Evolutionary conservation across 2,797 vertebrate genomes (phyloP), one percentile per base, ranked within the genome.

Genomic region (Dendrocincla tyrannina): DNA sequence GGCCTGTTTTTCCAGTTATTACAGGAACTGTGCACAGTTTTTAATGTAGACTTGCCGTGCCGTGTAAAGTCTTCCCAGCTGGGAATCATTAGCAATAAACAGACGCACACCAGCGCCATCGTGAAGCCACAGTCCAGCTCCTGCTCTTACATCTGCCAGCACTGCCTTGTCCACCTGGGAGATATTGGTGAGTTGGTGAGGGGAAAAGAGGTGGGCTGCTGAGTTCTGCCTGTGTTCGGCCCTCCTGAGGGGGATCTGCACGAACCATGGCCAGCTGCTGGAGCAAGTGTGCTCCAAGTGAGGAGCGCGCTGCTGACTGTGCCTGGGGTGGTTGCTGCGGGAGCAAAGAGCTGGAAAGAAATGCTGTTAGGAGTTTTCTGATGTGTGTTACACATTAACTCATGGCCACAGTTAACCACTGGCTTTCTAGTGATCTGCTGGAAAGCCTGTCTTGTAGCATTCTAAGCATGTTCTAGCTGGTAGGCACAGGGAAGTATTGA

Each of bases 71-170:
- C 99, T 44, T 99, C 99, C 96, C 99, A 99, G 95, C 98, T 99
- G 96, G 99, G 99, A 97, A 99, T 99, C 98, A 99, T 99, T 98
- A 99, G 99, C 99, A 99, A 99, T 98, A 99, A 99, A 96, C 99
- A 99, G 98, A 98, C 96, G 95, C 98, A 95, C 97, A 98, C 97
- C 98, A 98, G 98, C 96, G 98, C 98, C 97, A 99, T 99, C 66
- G 99, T 99, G 97, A 99, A 99, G 69, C 99, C 99, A 7, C 99
- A 99, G 84, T 99, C 99, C 93, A 99, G 99, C 97, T 99, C 99
- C 96, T 99, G 99, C 97, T 99, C 99, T 53, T 99, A 99, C 97
- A 99, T 99, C 98, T 99, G 99, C 98, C 99, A 99, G 98, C 99
- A 99, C 98, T 99, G 99, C 98, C 99, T 99, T 94, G 99, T 99